A percentile compares a stretch with the other conserved stretches of the same genome.
phyloP scores from a whole-genome alignment of 1,140 invertebrate genomes.

The Dendrolimus punctatus region DNA sequence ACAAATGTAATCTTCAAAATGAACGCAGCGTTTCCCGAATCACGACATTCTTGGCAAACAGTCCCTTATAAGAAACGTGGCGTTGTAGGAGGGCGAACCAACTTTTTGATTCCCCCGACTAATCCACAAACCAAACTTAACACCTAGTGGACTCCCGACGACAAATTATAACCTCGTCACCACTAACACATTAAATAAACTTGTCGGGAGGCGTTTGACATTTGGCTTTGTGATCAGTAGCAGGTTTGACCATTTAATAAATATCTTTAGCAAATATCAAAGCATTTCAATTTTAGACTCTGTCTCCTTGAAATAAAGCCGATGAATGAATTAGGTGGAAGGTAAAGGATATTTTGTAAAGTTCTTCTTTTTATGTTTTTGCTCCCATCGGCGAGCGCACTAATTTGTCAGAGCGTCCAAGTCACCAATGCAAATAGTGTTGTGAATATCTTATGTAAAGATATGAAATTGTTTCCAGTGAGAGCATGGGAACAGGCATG shows the following conservation, averaged over 20 bases:
- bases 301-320: not conserved
- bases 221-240: slow-evolving; percentile 30
- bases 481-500: slow-evolving; percentile 45
- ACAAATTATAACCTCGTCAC: slow-evolving; percentile 34
- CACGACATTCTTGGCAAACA: slow-evolving; percentile 5
- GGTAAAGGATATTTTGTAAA: not conserved
- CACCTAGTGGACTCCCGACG: slow-evolving; percentile 44
- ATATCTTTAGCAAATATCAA: no score
- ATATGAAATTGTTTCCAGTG: slow-evolving; percentile 60
- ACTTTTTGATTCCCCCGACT: slow-evolving; percentile 31
- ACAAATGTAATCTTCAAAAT: no score
- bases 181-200: slow-evolving; percentile 57
- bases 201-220: slow-evolving; percentile 40
- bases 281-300: not conserved
- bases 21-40: not conserved
- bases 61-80: slow-evolving; percentile 7
- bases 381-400: slow-evolving; percentile 33
- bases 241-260: not conserved
- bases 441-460: slow-evolving; percentile 64
- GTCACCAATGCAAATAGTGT: slow-evolving; percentile 63
- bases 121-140: slow-evolving; percentile 35
- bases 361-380: slow-evolving; percentile 39
- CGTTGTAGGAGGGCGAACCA: slow-evolving; percentile 33
- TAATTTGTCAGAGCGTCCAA: slow-evolving; percentile 55
- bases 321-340: not conserved